Conservation (phyloP, 2,113 vertebrate species). For the Tor tambroides region DNA sequence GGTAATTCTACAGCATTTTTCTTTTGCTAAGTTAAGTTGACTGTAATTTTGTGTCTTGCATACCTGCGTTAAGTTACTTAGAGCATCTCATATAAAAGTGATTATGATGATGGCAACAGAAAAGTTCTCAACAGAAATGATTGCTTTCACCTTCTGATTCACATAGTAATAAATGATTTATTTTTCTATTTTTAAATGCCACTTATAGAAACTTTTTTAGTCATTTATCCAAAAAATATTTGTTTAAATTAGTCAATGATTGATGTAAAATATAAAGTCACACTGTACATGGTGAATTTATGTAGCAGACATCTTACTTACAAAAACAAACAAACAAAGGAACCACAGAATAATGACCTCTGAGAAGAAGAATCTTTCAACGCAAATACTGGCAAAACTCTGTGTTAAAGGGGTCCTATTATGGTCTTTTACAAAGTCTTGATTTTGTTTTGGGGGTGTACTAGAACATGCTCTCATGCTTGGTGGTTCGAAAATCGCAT, state of each 20-base stretch:
- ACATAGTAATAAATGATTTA: slow-evolving; percentile 34
- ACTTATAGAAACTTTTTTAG: neutral
- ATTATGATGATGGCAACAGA: slow-evolving; percentile 36
- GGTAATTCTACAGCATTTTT: neutral
- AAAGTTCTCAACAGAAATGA: slow-evolving; percentile 41
- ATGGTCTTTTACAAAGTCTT: too few species aligned
- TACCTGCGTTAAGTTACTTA: neutral
- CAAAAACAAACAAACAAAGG: neutral
- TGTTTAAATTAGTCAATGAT: neutral
- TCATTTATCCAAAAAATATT: neutral
- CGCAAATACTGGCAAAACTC: neutral
- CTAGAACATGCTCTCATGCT: too few species aligned
- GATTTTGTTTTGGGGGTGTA: too few species aligned
- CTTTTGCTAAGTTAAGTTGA: neutral
- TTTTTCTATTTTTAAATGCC: neutral
- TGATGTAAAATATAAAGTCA: neutral
- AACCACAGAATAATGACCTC: neutral
- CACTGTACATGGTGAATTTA: neutral
- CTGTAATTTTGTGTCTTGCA: neutral
- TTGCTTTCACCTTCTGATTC: slow-evolving; percentile 56
- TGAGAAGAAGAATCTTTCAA: neutral
- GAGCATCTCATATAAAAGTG: neutral
- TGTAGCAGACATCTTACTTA: neutral
- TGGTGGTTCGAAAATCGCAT: too few species aligned
- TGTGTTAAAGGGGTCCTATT: too few species aligned